phyloP scores from a whole-genome alignment of 2,113 vertebrate species.

The Oreochromis aureus region DNA sequence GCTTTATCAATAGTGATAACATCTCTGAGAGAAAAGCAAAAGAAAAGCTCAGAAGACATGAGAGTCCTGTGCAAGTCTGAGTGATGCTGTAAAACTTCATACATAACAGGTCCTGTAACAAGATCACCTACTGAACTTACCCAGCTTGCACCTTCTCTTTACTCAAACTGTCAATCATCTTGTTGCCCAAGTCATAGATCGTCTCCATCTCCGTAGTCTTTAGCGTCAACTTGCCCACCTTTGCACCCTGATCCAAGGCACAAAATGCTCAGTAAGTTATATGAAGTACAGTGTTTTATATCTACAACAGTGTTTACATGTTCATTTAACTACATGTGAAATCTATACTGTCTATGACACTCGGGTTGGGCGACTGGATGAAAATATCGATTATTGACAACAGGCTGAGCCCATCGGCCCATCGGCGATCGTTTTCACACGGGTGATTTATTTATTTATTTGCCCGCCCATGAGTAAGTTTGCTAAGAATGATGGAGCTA shows the following conservation, averaged over 20 bases:
- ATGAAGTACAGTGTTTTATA: neutral
- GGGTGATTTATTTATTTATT: neutral
- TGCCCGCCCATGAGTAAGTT: neutral
- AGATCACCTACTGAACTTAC: slow-evolving; percentile 62
- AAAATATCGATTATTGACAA: neutral
- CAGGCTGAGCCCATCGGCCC: neutral
- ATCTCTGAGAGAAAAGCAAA: slow-evolving; percentile 68
- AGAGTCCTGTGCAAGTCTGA: neutral
- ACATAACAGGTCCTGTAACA: neutral
- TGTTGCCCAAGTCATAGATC: slow-evolving; percentile 90
- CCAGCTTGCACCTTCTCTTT: slow-evolving; percentile 93
- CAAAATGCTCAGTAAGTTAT: neutral
- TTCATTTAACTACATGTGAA: neutral
- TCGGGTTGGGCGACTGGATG: neutral
- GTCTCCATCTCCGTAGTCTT: slow-evolving; percentile 97
- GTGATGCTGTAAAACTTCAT: neutral
- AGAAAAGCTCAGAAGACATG: neutral
- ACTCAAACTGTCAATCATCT: slow-evolving; percentile 93
- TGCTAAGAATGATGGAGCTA: neutral
- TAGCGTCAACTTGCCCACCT: slow-evolving; percentile 90
- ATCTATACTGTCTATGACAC: neutral
- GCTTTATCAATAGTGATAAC: slow-evolving; percentile 95
- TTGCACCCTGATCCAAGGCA: slow-evolving; percentile 78
- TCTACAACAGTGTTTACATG: neutral
- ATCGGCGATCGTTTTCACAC: neutral